Conservation (phyloP, 2,888 invertebrate genomes). For the Cantharis rufa region DNA sequence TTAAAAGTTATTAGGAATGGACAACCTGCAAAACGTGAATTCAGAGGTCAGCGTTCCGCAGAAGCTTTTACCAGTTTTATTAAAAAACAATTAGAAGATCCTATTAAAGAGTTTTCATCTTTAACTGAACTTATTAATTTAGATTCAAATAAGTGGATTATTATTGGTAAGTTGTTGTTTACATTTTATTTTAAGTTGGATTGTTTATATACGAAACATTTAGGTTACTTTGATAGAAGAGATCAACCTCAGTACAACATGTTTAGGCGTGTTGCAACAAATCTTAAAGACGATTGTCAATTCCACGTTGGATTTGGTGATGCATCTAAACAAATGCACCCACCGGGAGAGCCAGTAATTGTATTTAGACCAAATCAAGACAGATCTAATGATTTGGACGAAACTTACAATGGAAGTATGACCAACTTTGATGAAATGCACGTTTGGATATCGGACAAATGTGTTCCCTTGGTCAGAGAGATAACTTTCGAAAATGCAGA, state of each 20-base stretch:
- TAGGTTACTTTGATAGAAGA: constrained; percentile 77
- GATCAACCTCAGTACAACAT: constrained; percentile 81
- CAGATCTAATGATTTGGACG: constrained; percentile 79
- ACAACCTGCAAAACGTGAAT: constrained; percentile 86
- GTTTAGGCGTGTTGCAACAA: constrained; percentile 80
- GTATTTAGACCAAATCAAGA: constrained; percentile 83
- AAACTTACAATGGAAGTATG: constrained; percentile 78
- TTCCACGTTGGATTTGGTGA: constrained; percentile 92
- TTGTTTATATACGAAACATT: constrained; percentile 2
- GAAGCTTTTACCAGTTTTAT: constrained; percentile 91
- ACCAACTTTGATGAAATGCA: constrained; percentile 82
- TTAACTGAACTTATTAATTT: constrained; percentile 74
- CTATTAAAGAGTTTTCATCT: constrained; percentile 76
- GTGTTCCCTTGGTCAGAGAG: constrained; percentile 95
- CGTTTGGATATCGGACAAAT: constrained; percentile 89
- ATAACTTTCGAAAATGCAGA: constrained; percentile 99
- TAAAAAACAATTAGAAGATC: constrained; percentile 85
- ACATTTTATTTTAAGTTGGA: background rate
- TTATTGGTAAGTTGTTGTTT: constrained; percentile 67
- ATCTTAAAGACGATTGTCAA: constrained; percentile 92
- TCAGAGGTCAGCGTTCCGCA: constrained; percentile 84
- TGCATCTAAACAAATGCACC: constrained; percentile 81
- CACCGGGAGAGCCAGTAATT: constrained; percentile 79
- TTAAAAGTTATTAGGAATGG: constrained; percentile 93
- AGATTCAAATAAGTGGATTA: constrained; percentile 79